Base-by-base conservation (phyloP, 2,888 invertebrate genomes). In the Allophyes oxyacanthae region DNA sequence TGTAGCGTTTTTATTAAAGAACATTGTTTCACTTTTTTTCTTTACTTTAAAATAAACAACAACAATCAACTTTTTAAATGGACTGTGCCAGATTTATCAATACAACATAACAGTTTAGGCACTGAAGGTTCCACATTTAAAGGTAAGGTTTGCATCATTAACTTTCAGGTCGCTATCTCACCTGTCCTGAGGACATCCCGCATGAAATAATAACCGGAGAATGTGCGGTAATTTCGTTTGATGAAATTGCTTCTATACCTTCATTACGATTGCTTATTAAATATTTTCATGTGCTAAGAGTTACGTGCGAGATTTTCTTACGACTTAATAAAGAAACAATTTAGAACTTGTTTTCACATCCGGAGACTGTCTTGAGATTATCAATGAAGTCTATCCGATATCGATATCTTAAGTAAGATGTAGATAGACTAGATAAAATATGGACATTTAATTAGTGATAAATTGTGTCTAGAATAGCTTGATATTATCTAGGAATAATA, bases 361-460 rank as follows among this genome's bases (percentile, higher is more conserved):
- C 38, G 13, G 9, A 0, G 2, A 26, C 1, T 33, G 30, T n/a
- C 13, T 10, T 28, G 10, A 10, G 43, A 37, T 40, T 49, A 50
- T 49, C 14, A n/a, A 15, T 28, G 0, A 0, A 4, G 33, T 66
- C 11, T 28, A 66, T 44, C 34, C 34, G 2, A 10, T 14, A 14
- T 10, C 13, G n/a, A n/a, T 26, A 59, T 49, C 49, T 48, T 28
- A 38, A 65, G 28, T 33, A 48, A 48, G 42, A 59, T 25, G n/a
- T 59, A 30, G 41, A 61, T 38, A 20, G 25, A 13, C 20, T 26
- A 42, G 60, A 61, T 65, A 61, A 46, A 42, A 14, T n/a, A 6
- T 33, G 13, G 42, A 58, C 20, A 65, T 59, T 33, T n/a, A 37
- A 36, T 33, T 28, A 10, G 36, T 33, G 32, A 58, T 37, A 40